Base-by-base conservation (phyloP, 2,797 vertebrate species). In the Carapus acus region DNA sequence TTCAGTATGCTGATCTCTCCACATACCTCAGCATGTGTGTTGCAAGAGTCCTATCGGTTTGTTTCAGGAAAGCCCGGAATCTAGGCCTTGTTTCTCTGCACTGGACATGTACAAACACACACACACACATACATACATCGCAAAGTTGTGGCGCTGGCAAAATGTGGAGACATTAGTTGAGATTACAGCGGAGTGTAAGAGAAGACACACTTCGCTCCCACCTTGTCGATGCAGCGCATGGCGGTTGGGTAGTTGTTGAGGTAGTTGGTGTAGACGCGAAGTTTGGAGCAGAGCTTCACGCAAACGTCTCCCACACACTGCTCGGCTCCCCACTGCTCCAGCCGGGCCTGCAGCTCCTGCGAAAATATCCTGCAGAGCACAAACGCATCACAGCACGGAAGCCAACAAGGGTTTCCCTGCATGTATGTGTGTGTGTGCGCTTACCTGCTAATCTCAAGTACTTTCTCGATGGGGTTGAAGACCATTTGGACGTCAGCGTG, bases 31-130 rank as follows among this genome's bases (percentile, higher is more conserved):
- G 72, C 91, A 93, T 93, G 63, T 87, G 81, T 22, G 91, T 93
- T 12, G 73, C 54, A 3, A 88, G 52, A 2, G 88, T 91, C 59
- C 85, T 79, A 71, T 93, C 89, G 0, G 79, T 73, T 59, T 87
- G 88, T 71, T 88, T 91, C 71, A 94, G 62, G 76, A 94, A 94
- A 42, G 88, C 88, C 34, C 91, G 80, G 54, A 94, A 94, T 1
- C 67, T 49, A 43, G 92, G 91, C 31, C 76, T 87, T 1, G 53
- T 73, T 58, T 93, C 90, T 52, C 87, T 87, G 85, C 90, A 91
- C 92, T 95, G 67, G n/a, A 44, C 61, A 81, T 43, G 56, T 49
- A 73, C 43, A 8, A 62, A 58, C 18, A 41, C 31, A 21, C 34
- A 59, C 15, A 16, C 12, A 40, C 17, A 33, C 31, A 33, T 13